phyloP scores from a whole-genome alignment of 2,797 vertebrate genomes.

The Parauchenoglanis ngamensis region DNA sequence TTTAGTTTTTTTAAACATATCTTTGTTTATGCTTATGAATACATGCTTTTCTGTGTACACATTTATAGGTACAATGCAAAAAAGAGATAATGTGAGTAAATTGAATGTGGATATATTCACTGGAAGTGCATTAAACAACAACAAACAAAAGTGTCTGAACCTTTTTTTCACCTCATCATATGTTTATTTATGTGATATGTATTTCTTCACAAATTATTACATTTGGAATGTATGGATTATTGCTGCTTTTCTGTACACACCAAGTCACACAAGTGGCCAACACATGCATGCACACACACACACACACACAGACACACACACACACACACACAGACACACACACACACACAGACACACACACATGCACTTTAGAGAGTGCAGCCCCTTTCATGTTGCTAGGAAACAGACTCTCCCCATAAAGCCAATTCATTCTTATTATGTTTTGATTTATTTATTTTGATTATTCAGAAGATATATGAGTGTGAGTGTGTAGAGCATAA shows the following conservation, averaged over 20 bases:
- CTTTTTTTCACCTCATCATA: not conserved
- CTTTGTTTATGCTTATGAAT: not conserved
- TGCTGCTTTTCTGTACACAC: slow-evolving; percentile 27
- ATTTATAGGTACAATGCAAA: not conserved
- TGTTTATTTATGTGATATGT: too few species aligned
- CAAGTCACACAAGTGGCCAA: slow-evolving; percentile 21
- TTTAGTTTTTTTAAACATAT: not conserved
- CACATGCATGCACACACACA: slow-evolving; percentile 44
- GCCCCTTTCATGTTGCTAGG: slow-evolving; percentile 80
- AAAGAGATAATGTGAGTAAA: not conserved
- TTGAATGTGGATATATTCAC: not conserved
- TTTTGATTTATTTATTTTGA: slow-evolving; percentile 68
- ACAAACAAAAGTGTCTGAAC: too few species aligned
- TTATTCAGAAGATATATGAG: slow-evolving; percentile 59
- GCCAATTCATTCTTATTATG: slow-evolving; percentile 67
- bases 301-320: slow-evolving; percentile 29
- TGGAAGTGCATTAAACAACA: not conserved
- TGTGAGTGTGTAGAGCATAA: slow-evolving; percentile 45
- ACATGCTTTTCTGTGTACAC: not conserved
- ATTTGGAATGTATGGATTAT: slow-evolving; percentile 31
- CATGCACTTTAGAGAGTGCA: slow-evolving; percentile 63
- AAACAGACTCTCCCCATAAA: slow-evolving; percentile 68
- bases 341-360: slow-evolving; percentile 21
- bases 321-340: too few species aligned
- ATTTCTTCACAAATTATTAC: slow-evolving; percentile 48